phyloP scores from a whole-genome alignment of 1,140 invertebrate genomes.

The Drosophila ficusphila region DNA sequence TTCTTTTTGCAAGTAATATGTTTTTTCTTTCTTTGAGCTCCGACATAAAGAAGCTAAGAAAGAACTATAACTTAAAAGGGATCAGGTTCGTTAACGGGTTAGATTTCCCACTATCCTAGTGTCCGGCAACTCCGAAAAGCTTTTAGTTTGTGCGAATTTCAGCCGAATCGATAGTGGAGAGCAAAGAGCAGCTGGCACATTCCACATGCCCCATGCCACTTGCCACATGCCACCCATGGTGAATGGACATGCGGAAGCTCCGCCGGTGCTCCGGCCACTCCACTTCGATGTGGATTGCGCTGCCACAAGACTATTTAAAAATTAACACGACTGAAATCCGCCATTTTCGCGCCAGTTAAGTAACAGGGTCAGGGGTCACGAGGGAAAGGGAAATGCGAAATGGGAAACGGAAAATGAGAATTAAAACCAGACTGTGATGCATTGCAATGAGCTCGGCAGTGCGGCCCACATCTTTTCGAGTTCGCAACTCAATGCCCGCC shows the following conservation, averaged over 20 bases:
- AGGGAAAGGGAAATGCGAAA: neutral
- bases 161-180: neutral
- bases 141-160: constrained; percentile 63
- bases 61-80: constrained; percentile 5
- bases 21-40: no score
- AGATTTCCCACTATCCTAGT: constrained; percentile 1
- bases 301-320: constrained; percentile 68
- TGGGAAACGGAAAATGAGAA: constrained; percentile 1
- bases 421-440: constrained; percentile 8
- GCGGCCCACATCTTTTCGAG: constrained; percentile 19
- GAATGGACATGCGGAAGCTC: constrained; percentile 6
- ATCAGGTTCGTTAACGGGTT: constrained; percentile 7
- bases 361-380: neutral
- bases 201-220: constrained; percentile 11
- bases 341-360: constrained; percentile 67
- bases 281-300: constrained; percentile 26
- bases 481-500: constrained; percentile 14
- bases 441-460: constrained; percentile 35
- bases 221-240: constrained; percentile 27
- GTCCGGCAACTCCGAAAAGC: constrained; percentile 45
- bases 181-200: constrained; percentile 33
- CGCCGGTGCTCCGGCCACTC: neutral
- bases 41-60: no score
- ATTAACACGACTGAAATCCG: constrained; percentile 61
- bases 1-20: no score